These are phyloP conservation scores for Turritopsis dohrnii DNA, from an alignment of 30 jellyfish, hydroid and myxozoan genomes.

Conservation along the genomic window DNA sequence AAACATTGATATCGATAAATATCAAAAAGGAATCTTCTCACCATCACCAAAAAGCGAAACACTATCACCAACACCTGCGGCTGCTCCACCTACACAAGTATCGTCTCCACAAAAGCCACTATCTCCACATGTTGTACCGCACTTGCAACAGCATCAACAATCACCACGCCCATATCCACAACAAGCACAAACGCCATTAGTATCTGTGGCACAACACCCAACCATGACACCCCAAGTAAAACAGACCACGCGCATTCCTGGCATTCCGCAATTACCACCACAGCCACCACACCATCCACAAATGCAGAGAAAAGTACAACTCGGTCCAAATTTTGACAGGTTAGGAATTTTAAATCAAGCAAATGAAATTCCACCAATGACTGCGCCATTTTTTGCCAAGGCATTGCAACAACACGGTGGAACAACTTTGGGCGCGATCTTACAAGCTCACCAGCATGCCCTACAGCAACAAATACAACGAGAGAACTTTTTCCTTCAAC, in stretches of 20 bases:
- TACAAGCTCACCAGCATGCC: slow-evolving; percentile 50
- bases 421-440: slow-evolving; percentile 39
- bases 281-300: slow-evolving; percentile 32
- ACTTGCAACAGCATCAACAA: slow-evolving; percentile 17
- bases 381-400: slow-evolving; percentile 43
- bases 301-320: slow-evolving; percentile 32
- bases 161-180: slow-evolving; percentile 10
- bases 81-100: slow-evolving; percentile 15
- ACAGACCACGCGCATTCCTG: slow-evolving; percentile 21
- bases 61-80: background rate
- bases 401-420: slow-evolving; percentile 49
- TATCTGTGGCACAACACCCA: slow-evolving; percentile 9
- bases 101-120: slow-evolving; percentile 34
- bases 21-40: slow-evolving; percentile 31
- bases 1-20: slow-evolving; percentile 33
- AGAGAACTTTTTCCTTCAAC: slow-evolving; percentile 37
- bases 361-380: slow-evolving; percentile 33
- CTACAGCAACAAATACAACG: slow-evolving; percentile 43
- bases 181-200: slow-evolving; percentile 19
- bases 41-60: slow-evolving; percentile 28
- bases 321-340: slow-evolving; percentile 43
- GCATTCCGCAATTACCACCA: slow-evolving; percentile 22
- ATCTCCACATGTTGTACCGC: slow-evolving; percentile 45
- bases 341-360: slow-evolving; percentile 38
- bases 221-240: slow-evolving; percentile 25